Evolutionary conservation across 2,797 vertebrate genomes (phyloP), one percentile per base, ranked within the genome.

Genomic region (Chrysocyon brachyurus): DNA sequence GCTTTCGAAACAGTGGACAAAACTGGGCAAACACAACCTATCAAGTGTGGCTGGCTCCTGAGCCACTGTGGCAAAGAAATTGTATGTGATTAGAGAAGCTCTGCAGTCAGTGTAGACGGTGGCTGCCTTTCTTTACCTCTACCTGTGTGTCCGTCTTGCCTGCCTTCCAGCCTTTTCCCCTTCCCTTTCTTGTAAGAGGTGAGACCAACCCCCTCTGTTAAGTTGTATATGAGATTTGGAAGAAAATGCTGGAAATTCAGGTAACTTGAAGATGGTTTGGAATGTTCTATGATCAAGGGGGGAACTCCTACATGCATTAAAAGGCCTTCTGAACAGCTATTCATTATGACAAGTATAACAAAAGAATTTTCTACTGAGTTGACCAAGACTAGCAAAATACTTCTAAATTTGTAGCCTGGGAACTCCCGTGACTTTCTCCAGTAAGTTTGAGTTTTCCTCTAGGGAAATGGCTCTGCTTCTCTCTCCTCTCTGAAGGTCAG

Each of bases 321-420:
- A 90, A 56, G 46, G 9, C 36, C 66, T 77, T 93, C 68, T 14
- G 52, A 91, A 93, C 49, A 89, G n/a, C 49, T 72, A 66, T 46
- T 87, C 54, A 82, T 93, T 91, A 49, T 36, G 66, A 52, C 12
- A 89, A 14, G 40, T 24, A 12, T 16, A 94, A 68, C 56, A 68
- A 85, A 88, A 15, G 16, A 59, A 90, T 82, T 93, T 97, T 90
- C 93, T 95, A n/a, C 54, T 94, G 72, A 95, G 66, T n/a, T 78
- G 36, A 52, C 21, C 78, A 85, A 90, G 46, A 52, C 36, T 70
- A 91, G 59, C 52, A 95, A 77, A 54, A 91, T 91, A 68, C 70
- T 88, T 83, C 95, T 70, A 79, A 90, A 92, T 83, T 21, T 28
- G 81, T 57, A n/a, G 36, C 46, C 31, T 15, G 36, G 77, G 33